Evolutionary conservation across 2,888 invertebrate genomes (phyloP).

Genomic region (Tetanocera ferruginea): DNA sequence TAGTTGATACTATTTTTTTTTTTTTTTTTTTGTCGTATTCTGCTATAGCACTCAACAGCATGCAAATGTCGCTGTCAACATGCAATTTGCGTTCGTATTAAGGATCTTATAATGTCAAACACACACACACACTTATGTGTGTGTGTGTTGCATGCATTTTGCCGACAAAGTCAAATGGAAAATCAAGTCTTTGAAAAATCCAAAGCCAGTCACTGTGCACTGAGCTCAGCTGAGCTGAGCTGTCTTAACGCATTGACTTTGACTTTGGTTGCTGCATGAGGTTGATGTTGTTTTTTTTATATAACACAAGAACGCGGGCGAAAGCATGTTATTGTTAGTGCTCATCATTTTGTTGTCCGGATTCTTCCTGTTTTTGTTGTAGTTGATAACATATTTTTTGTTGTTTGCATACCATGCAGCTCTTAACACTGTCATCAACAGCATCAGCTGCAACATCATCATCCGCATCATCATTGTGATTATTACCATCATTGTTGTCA

Average conservation of each 20-base stretch:
- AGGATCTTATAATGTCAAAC: conserved; percentile 41
- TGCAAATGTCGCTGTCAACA: conserved; percentile 33
- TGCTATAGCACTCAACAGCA: neutral
- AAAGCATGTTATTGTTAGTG: neutral
- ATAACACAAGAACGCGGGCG: neutral
- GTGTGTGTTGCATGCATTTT: neutral
- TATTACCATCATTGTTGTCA: conserved; percentile 22
- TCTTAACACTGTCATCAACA: conserved; percentile 8
- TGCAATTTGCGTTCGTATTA: conserved; percentile 45
- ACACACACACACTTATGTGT: neutral
- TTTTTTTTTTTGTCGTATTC: neutral
- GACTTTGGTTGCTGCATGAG: no score
- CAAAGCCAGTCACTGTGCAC: neutral
- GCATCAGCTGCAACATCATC: neutral
- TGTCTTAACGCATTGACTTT: conserved; percentile 6
- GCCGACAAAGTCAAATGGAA: neutral
- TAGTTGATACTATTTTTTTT: no score
- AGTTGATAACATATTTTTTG: neutral
- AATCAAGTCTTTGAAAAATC: conserved; percentile 6
- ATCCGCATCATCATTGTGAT: neutral
- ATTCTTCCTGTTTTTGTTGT: neutral
- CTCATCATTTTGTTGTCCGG: neutral
- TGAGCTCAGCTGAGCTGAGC: neutral
- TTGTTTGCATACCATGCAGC: neutral
- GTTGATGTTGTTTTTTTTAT: no score